These are phyloP conservation scores for Apodemia duryi DNA, from an alignment of 2,888 invertebrate species.

Conservation along the genomic window DNA sequence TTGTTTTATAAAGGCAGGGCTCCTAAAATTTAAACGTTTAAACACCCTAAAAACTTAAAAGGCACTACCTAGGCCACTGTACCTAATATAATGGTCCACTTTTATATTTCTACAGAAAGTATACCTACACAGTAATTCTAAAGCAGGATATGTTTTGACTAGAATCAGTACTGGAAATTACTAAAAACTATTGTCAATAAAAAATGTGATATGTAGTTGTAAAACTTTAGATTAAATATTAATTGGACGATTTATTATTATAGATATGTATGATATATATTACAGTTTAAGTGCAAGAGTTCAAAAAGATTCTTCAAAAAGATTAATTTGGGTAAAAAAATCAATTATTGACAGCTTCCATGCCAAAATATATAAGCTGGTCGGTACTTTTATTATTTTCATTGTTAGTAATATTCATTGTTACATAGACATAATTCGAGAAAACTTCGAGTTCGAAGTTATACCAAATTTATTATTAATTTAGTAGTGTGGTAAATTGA, in stretches of 20 bases:
- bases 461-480: too few relatives aligned
- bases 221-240: neutral
- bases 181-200: neutral
- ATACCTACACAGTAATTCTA: conserved; percentile 23
- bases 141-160: conserved; percentile 26
- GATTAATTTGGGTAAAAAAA: neutral
- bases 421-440: too few relatives aligned
- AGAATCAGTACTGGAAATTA: conserved; percentile 18
- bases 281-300: too few relatives aligned
- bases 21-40: conserved; percentile 41
- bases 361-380: too few relatives aligned
- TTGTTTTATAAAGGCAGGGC: conserved; percentile 48
- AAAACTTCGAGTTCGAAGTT: too few relatives aligned
- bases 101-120: conserved; percentile 26
- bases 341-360: neutral
- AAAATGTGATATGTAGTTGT: neutral
- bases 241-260: too few relatives aligned
- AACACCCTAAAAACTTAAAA: conserved; percentile 42
- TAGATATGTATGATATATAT: too few relatives aligned
- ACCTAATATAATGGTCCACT: conserved; percentile 66
- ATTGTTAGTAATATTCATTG: too few relatives aligned
- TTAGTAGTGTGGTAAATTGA: too few relatives aligned
- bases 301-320: neutral
- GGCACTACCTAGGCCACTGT: conserved; percentile 76
- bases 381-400: too few relatives aligned